A percentile compares a stretch with the other conserved stretches of the same genome.
Conservation (phyloP, 2,797 vertebrate species). For the Anniella stebbinsi region DNA sequence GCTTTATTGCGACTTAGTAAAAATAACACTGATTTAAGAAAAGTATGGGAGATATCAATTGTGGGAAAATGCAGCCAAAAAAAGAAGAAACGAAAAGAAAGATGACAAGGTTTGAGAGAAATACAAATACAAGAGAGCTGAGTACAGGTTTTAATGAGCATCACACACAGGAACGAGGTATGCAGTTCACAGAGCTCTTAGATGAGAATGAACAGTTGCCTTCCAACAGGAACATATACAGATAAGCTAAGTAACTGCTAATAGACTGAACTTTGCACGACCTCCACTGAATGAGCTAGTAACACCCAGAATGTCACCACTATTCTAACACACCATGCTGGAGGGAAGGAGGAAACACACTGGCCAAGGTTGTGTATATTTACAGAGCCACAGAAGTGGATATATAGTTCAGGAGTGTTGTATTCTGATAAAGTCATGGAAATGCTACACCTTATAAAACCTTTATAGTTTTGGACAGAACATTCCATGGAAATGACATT, state of each 20-base stretch:
- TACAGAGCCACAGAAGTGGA: neutral
- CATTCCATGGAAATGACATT: neutral
- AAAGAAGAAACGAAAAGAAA: constrained; percentile 52
- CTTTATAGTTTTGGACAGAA: neutral
- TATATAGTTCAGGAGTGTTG: neutral
- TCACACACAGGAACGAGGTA: constrained; percentile 62
- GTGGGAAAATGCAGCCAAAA: constrained; percentile 45
- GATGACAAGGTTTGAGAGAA: constrained; percentile 55
- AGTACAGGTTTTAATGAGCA: constrained; percentile 67
- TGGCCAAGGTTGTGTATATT: neutral
- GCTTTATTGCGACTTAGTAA: neutral
- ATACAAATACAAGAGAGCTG: constrained; percentile 55
- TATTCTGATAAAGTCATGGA: neutral
- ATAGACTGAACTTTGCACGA: constrained; percentile 74
- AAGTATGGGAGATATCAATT: neutral
- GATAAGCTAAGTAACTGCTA: constrained; percentile 77
- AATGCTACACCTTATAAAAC: constrained; percentile 1
- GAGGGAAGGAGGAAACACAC: constrained; percentile 43
- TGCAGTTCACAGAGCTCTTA: constrained; percentile 59
- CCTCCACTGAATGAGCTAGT: constrained; percentile 56
- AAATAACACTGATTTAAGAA: neutral
- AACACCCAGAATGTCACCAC: constrained; percentile 57
- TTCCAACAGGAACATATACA: constrained; percentile 66
- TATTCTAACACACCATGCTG: neutral
- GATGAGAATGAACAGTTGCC: constrained; percentile 73